These are phyloP conservation scores for Orthochromis malagaraziensis DNA, from an alignment of 2,113 vertebrate species.

Conservation along the genomic window DNA sequence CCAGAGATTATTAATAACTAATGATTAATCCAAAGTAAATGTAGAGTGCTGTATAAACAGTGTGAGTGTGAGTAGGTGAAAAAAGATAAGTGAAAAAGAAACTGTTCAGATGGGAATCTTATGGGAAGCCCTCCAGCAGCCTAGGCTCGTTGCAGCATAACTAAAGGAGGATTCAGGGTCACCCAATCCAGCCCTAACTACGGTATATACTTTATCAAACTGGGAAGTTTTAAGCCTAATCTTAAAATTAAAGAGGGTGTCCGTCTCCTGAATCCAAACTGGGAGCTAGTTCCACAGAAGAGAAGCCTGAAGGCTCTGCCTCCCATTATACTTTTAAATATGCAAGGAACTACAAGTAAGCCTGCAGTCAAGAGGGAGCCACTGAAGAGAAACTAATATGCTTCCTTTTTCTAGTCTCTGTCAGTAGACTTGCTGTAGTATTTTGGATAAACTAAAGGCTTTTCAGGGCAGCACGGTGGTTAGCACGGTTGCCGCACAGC, in stretches of 20 bases:
- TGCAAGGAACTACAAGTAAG: not conserved
- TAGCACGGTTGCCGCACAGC: not conserved
- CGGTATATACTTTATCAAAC: not conserved
- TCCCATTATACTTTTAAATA: not conserved
- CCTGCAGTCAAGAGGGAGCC: not conserved
- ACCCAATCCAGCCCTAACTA: not conserved
- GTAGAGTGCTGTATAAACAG: not conserved
- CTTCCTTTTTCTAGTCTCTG: not conserved
- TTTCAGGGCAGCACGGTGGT: not conserved
- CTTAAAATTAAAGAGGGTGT: not conserved
- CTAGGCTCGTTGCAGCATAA: not conserved
- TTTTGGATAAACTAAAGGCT: not conserved
- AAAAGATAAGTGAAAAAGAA: not conserved
- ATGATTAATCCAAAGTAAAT: not conserved
- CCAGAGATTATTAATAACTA: not conserved
- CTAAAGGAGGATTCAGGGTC: not conserved
- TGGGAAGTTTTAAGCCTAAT: not conserved
- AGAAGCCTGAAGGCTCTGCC: not conserved
- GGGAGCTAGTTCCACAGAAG: not conserved
- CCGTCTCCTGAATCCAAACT: not conserved
- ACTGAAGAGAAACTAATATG: not conserved
- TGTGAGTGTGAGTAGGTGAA: not conserved
- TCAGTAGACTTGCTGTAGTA: not conserved
- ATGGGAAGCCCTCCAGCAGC: not conserved
- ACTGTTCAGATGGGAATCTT: not conserved